These are phyloP conservation scores for Machimus rusticus DNA, from an alignment of 2,888 invertebrate species.

Conservation along the genomic window DNA sequence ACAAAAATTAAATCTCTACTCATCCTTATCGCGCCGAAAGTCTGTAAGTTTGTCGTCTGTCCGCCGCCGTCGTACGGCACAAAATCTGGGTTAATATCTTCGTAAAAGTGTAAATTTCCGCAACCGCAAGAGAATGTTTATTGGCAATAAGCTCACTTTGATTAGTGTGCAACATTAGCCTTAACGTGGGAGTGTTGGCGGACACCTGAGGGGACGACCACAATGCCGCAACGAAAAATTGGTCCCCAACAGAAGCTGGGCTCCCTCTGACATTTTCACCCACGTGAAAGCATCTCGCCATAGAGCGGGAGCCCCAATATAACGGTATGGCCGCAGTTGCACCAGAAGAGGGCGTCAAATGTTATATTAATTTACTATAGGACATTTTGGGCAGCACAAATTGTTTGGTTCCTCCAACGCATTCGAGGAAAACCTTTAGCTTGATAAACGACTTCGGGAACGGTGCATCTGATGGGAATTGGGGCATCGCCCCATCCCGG, in stretches of 20 bases:
- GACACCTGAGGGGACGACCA: neutral
- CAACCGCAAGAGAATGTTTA: neutral
- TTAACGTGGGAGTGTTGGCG: neutral
- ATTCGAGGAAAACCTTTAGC: neutral
- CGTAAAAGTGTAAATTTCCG: neutral
- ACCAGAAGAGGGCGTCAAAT: neutral
- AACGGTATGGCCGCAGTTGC: neutral
- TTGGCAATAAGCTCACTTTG: neutral
- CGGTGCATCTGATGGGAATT: neutral
- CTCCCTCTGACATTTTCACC: neutral
- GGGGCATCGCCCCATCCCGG: neutral
- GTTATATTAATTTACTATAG: neutral
- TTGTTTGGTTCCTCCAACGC: neutral
- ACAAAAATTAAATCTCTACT: neutral
- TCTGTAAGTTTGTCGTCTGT: neutral
- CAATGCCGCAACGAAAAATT: neutral
- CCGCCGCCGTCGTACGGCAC: neutral
- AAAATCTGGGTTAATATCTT: neutral
- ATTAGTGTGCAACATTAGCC: neutral
- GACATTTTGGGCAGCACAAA: neutral
- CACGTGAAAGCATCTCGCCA: neutral
- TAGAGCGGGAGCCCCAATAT: neutral
- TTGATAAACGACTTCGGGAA: neutral
- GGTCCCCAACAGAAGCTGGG: neutral
- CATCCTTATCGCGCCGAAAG: neutral